phyloP scores from a whole-genome alignment of 2,113 vertebrate genomes.

The Crotalus horridus region DNA sequence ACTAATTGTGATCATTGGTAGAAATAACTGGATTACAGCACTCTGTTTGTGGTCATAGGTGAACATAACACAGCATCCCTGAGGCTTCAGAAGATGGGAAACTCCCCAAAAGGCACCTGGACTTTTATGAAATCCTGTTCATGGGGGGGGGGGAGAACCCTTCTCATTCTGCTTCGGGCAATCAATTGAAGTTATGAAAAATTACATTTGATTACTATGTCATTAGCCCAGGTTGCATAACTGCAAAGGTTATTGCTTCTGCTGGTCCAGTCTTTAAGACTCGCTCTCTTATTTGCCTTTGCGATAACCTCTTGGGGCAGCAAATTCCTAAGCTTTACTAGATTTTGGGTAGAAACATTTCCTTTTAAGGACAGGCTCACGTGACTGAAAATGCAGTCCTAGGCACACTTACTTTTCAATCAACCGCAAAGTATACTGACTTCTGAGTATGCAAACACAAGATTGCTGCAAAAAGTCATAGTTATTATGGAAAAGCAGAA shows the following conservation, averaged over 20 bases:
- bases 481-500: background rate
- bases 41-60: background rate
- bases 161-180: constrained; percentile 1
- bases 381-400: background rate
- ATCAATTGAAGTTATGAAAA: constrained; percentile 1
- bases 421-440: background rate
- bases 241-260: background rate
- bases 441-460: background rate
- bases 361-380: background rate
- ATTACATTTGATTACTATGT: constrained; percentile 10
- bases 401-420: background rate
- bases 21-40: background rate
- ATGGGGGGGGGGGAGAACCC: background rate
- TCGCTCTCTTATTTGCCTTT: background rate
- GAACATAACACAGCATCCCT: background rate
- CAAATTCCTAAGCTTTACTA: constrained; percentile 9
- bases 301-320: constrained; percentile 4
- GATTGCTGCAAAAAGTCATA: background rate
- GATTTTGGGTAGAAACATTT: background rate
- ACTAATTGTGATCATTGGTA: background rate
- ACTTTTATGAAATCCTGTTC: constrained; percentile 11
- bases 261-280: constrained; percentile 15
- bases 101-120: background rate
- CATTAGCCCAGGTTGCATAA: constrained; percentile 16
- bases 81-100: constrained; percentile 18